Evolutionary conservation across 1,140 invertebrate genomes (phyloP).

Genomic region (Pseudomyrmex pallidus): DNA sequence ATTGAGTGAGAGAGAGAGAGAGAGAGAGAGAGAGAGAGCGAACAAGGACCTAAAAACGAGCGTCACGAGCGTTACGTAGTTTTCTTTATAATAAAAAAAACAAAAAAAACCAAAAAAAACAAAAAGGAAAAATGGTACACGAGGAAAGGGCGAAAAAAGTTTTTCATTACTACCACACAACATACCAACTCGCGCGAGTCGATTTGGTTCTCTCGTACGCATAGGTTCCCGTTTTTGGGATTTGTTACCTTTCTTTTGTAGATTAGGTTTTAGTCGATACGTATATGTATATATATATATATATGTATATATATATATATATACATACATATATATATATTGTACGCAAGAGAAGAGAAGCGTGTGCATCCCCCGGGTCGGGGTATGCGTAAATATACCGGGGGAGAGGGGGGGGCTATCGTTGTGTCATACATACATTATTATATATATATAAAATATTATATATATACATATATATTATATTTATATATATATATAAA

Average conservation of each 20-base stretch:
- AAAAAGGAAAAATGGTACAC: background rate
- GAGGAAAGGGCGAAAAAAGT: slow-evolving; percentile 61
- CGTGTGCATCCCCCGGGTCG: slow-evolving; percentile 68
- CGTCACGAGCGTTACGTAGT: slow-evolving; percentile 76
- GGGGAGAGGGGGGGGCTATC: slow-evolving; percentile 37
- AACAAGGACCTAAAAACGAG: slow-evolving; percentile 77
- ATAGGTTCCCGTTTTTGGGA: slow-evolving; percentile 79
- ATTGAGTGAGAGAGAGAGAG: too few species aligned
- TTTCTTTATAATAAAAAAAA: slow-evolving; percentile 47
- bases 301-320: slow-evolving; percentile 44
- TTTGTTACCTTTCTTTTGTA: slow-evolving; percentile 84
- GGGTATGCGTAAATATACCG: slow-evolving; percentile 18
- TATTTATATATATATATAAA: slow-evolving; percentile 29
- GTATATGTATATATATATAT: too few species aligned
- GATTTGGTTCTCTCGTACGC: slow-evolving; percentile 79
- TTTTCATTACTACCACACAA: slow-evolving; percentile 71
- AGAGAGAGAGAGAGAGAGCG: slow-evolving; percentile 53
- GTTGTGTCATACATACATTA: slow-evolving; percentile 73
- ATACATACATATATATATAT: slow-evolving; percentile 42
- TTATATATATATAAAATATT: slow-evolving; percentile 68
- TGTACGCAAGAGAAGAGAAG: slow-evolving; percentile 65
- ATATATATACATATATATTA: slow-evolving; percentile 12
- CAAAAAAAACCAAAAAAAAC: background rate
- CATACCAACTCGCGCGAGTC: slow-evolving; percentile 75
- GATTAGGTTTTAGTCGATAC: slow-evolving; percentile 81